phyloP scores from a whole-genome alignment of 2,113 vertebrate species.

The Turdus rufiventris region DNA sequence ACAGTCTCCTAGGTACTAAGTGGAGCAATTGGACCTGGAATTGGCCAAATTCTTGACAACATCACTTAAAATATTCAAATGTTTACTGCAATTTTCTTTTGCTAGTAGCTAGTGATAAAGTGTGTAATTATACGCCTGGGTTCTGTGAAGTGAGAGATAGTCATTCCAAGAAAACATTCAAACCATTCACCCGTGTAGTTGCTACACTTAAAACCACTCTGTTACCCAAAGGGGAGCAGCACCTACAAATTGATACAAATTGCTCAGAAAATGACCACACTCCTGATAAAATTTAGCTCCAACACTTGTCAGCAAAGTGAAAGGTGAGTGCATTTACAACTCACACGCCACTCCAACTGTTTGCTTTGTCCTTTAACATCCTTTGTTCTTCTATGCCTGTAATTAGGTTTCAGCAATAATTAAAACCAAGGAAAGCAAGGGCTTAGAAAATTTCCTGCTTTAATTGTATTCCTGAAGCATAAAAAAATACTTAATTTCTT shows the following conservation, averaged over 20 bases:
- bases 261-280: background rate
- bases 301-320: background rate
- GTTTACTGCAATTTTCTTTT: slow-evolving; percentile 3
- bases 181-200: background rate
- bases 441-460: background rate
- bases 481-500: background rate
- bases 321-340: background rate
- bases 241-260: background rate
- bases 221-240: background rate
- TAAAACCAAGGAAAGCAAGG: background rate
- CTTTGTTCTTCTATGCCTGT: background rate
- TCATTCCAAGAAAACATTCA: background rate
- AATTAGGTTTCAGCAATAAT: background rate
- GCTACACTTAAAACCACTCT: background rate
- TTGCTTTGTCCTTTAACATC: background rate
- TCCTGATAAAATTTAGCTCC: background rate
- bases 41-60: background rate
- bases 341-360: accelerated
- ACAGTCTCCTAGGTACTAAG: background rate
- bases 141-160: background rate
- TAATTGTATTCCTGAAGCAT: background rate
- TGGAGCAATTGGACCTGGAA: background rate
- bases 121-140: background rate
- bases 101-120: background rate
- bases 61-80: background rate